Base-by-base conservation (phyloP, 2,888 invertebrate genomes). In the Sarcophaga carnaria region DNA sequence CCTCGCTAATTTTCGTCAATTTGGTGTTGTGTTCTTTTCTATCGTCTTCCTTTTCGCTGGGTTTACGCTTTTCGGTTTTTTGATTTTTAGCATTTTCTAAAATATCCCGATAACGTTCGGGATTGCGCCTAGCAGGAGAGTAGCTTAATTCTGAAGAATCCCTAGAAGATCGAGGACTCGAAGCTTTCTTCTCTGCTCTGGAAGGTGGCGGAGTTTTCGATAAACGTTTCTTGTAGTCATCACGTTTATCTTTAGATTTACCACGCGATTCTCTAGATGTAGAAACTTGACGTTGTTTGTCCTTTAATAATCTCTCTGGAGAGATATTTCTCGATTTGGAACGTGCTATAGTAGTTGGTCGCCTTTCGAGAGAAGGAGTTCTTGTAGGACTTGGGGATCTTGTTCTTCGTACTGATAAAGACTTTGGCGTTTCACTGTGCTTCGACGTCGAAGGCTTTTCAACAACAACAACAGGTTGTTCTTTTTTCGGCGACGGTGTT, bases 21-120 rank as follows among this genome's bases (percentile, higher is more conserved):
- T 81, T 87, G 1, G 20, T 87, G 2, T 20, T 12, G 14, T 60
- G 11, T 20, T 80, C 54, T 60, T 47, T 66, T 27, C 49, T 71
- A 25, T 59, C 66, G 10, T 80, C 80, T 12, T 78, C 76, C 27
- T 66, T 72, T n/a, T 86, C 76, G 25, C 3, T 22, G 20, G 25
- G 62, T 37, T 86, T 80, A 37, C n/a, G 45, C 71, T 80, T 85
- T 63, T 63, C 79, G 14, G 12, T 66, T 79, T 95, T 95, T 90
- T 94, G 95, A 85, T 94, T 95, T 76, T 80, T 86, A 8, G 67
- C 71, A 11, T 85, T 87, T 66, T 95, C 95, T 59, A 96, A 93
- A 64, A 96, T 95, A 86, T 96, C 96, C 45, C 94, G 94, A 91
- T 96, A 96, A 1, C 96, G 94, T 89, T 96, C 96, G 0, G 96